Base-by-base conservation (phyloP, 2,113 vertebrate genomes). In the Ciconia boyciana region DNA sequence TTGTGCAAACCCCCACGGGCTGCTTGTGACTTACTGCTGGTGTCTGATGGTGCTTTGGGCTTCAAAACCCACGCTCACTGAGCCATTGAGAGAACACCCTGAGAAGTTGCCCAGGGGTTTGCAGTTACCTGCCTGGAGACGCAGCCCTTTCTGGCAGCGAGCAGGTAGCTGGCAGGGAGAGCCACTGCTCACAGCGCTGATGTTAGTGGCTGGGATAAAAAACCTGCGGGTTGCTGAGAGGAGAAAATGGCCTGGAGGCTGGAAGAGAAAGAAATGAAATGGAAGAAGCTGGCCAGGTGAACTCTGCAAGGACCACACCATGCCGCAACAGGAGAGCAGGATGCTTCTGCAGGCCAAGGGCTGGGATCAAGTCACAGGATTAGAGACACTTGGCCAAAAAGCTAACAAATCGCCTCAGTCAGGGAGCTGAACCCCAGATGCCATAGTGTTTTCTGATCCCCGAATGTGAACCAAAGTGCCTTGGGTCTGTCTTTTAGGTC, bases 241-340 rank as follows among this genome's bases (percentile, higher is more conserved):
- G 20, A 79, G 52, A 80, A 92, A 84, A 79, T 52, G 57, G 7
- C 52, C 93, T 11, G 7, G 44, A 85, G 71, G 14, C 14, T 83
- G 69, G 60, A 94, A 93, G 49, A 87, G 36, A 46, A 28, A 79
- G 28, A 86, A 91, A 90, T 24, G 1, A 90, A 95, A 82, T 43
- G 32, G 60, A 81, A 79, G 48, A 82, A 69, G 11, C 32, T 76
- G 21, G 28, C 55, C 49, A 70, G 54, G 49, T 60, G 52, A 83
- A n/a, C 41, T 62, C 61, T 82, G 74, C 2, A n/a, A 83, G 32
- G 32, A 46, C 11, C 24, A 26, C 1, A 10, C n/a, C 68, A 74
- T 5, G 10, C 28, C 4, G 2, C 48, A 68, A 58, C 20, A 71
- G 79, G 57, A 82, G 51, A 61, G 46, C 13, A 0, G 2, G 21